Conservation (phyloP, 2,888 invertebrate species). For the Mamestra brassicae region DNA sequence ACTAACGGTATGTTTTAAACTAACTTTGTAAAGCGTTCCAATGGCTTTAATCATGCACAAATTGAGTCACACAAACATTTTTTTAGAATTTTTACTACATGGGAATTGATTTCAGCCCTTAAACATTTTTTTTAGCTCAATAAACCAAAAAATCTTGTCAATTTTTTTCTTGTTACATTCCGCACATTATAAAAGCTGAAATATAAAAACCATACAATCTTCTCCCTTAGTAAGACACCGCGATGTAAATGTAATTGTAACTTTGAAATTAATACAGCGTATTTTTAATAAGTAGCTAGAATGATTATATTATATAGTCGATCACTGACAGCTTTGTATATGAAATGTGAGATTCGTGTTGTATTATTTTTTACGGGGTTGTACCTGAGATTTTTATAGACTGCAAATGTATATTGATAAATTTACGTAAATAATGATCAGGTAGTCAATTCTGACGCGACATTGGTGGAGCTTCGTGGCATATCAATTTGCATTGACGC, state of each 20-base stretch:
- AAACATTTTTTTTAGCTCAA: slow-evolving; percentile 1
- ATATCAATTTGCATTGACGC: slow-evolving; percentile 17
- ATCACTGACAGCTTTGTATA: slow-evolving; percentile 49
- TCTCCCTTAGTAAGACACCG: slow-evolving; percentile 26
- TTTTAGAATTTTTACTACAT: slow-evolving; percentile 63
- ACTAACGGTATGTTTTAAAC: slow-evolving; percentile 77
- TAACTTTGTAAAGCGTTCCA: slow-evolving; percentile 76
- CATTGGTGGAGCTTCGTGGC: slow-evolving; percentile 1
- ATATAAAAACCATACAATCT: slow-evolving; percentile 9
- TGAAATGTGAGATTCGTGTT: slow-evolving; percentile 49
- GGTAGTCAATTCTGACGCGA: slow-evolving; percentile 21
- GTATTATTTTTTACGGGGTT: slow-evolving; percentile 62
- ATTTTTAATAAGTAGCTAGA: slow-evolving; percentile 42
- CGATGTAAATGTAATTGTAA: slow-evolving; percentile 34
- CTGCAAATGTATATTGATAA: slow-evolving; percentile 59
- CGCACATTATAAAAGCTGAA: slow-evolving; percentile 17
- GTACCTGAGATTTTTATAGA: slow-evolving; percentile 66
- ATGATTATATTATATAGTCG: slow-evolving; percentile 34
- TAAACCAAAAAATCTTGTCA: neutral
- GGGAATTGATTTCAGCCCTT: slow-evolving; percentile 13
- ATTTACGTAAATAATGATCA: slow-evolving; percentile 50
- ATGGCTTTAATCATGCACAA: slow-evolving; percentile 88
- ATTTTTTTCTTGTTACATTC: slow-evolving; percentile 8
- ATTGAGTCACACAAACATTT: slow-evolving; percentile 75
- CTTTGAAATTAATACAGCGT: slow-evolving; percentile 49